Percentiles rank a stretch among this genome's conserved stretches.
Conservation (phyloP, 2,113 vertebrate species). For the Macquaria ambigua region DNA sequence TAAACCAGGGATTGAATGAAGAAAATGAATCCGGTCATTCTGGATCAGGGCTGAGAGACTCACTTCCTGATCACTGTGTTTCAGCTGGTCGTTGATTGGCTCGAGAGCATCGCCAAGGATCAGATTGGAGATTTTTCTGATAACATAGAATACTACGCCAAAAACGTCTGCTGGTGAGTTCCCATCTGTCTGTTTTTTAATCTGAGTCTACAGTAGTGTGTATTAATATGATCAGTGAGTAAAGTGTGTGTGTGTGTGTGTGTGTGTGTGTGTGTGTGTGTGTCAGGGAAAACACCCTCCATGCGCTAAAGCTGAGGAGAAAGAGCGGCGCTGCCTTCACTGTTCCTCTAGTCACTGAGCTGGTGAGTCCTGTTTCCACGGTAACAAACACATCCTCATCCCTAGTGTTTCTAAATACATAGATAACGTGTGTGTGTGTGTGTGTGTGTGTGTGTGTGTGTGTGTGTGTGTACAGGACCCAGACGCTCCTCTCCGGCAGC, state of each 20-base stretch:
- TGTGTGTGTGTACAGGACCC: slow-evolving; percentile 87
- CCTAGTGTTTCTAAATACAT: neutral
- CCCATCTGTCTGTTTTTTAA: neutral
- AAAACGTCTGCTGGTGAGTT: slow-evolving; percentile 97
- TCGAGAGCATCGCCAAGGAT: slow-evolving; percentile 97
- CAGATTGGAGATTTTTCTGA: slow-evolving; percentile 96
- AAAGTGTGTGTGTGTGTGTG: slow-evolving; percentile 21
- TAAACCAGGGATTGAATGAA: neutral
- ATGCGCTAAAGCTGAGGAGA: slow-evolving; percentile 89
- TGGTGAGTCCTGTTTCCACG: slow-evolving; percentile 83
- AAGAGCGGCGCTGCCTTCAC: slow-evolving; percentile 82
- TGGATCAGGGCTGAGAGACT: neutral
- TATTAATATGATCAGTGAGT: neutral
- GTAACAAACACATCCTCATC: neutral
- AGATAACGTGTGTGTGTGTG: neutral
- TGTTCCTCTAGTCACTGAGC: slow-evolving; percentile 93
- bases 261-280: slow-evolving; percentile 33
- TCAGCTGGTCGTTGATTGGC: slow-evolving; percentile 97
- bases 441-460: slow-evolving; percentile 8
- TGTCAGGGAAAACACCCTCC: slow-evolving; percentile 95
- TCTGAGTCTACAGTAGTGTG: neutral
- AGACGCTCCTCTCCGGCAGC: slow-evolving; percentile 96
- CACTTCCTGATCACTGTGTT: slow-evolving; percentile 82
- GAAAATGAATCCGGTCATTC: neutral
- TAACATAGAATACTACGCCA: slow-evolving; percentile 98